These are phyloP conservation scores for Papilio protenor DNA, from an alignment of 2,888 invertebrate genomes.

Conservation along the genomic window DNA sequence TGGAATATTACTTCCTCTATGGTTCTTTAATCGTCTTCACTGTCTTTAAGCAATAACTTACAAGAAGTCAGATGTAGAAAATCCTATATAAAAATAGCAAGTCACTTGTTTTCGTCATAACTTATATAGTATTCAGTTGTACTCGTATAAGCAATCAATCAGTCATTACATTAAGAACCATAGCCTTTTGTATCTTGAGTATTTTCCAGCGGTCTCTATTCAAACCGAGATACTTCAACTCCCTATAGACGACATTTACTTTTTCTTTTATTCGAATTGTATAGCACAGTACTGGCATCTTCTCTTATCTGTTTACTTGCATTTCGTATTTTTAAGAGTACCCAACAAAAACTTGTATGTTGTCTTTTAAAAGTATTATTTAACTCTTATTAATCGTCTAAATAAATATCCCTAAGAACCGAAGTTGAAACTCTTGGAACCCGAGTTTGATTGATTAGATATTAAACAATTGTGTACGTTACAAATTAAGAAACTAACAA, in stretches of 20 bases:
- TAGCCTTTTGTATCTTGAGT: slow-evolving; percentile 16
- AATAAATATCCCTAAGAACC: no score
- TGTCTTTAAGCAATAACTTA: neutral
- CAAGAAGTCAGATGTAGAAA: neutral
- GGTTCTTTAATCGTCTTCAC: neutral
- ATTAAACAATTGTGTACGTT: no score
- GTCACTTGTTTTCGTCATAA: slow-evolving; percentile 5
- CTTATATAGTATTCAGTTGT: neutral
- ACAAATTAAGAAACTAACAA: no score
- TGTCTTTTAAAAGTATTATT: neutral
- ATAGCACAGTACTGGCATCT: neutral
- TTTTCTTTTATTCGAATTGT: slow-evolving; percentile 16
- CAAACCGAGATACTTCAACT: slow-evolving; percentile 12
- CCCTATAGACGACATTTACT: slow-evolving; percentile 23
- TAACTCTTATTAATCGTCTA: no score
- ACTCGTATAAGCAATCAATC: slow-evolving; percentile 20
- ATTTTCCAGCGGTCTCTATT: slow-evolving; percentile 23
- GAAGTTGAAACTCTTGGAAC: no score
- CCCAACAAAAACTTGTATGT: neutral
- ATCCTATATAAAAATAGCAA: neutral
- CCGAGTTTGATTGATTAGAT: no score
- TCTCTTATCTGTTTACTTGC: neutral
- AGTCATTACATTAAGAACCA: slow-evolving; percentile 19
- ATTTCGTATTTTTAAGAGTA: neutral
- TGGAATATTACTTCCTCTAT: neutral